Evolutionary conservation across 1,140 invertebrate species (phyloP).

Genomic region (Solen grandis): DNA sequence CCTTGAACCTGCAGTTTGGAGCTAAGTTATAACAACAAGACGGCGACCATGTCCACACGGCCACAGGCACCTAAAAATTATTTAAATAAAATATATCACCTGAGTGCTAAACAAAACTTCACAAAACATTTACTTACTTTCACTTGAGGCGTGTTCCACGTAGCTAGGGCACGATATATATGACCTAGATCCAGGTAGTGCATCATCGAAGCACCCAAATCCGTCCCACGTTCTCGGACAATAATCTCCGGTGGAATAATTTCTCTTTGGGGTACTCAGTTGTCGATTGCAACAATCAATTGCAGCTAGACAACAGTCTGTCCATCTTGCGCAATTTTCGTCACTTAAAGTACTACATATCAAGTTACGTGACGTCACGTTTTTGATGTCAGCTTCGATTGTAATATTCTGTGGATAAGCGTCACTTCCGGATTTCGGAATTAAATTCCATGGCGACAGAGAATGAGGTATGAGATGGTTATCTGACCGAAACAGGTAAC

Average conservation of each 20-base stretch:
- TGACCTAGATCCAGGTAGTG: slow-evolving; percentile 35
- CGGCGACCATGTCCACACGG: too few relatives aligned
- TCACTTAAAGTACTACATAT: slow-evolving; percentile 53
- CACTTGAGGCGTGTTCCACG: slow-evolving; percentile 54
- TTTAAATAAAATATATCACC: too few relatives aligned
- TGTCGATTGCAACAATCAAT: slow-evolving; percentile 59
- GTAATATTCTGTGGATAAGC: slow-evolving; percentile 26
- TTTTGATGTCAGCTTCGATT: slow-evolving; percentile 51
- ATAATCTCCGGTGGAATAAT: slow-evolving; percentile 5
- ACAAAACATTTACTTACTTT: slow-evolving; percentile 45
- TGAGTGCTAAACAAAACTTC: too few relatives aligned
- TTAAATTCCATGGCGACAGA: slow-evolving; percentile 4
- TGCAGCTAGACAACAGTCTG: slow-evolving; percentile 59
- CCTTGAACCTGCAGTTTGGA: too few relatives aligned
- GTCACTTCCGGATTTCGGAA: slow-evolving; percentile 14
- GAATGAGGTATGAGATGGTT: slow-evolving; percentile 16
- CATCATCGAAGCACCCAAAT: slow-evolving; percentile 64
- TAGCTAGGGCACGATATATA: slow-evolving; percentile 60
- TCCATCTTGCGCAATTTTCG: slow-evolving; percentile 58
- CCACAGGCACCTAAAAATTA: too few relatives aligned
- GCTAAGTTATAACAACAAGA: too few relatives aligned
- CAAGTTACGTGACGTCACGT: slow-evolving; percentile 2
- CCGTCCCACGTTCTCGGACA: slow-evolving; percentile 71
- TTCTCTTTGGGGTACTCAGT: neutral
- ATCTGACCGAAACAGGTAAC: slow-evolving; percentile 45